phyloP scores from a whole-genome alignment of 2,888 invertebrate species.

The Plebejus anna region DNA sequence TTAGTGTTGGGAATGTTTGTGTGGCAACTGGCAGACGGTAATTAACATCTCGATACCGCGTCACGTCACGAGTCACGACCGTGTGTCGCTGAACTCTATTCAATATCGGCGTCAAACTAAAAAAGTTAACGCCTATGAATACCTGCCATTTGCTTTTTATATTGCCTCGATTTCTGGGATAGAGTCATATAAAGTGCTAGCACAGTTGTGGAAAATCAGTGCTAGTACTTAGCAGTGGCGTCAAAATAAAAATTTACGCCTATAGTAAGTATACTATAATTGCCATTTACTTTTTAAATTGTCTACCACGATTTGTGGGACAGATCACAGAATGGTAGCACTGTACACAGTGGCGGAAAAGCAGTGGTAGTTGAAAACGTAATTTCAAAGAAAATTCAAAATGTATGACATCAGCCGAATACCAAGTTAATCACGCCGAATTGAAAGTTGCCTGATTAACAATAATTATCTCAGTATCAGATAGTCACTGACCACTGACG shows the following conservation, averaged over 20 bases:
- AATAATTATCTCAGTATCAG: slow-evolving; percentile 12
- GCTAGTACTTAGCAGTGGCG: no score
- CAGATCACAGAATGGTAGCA: neutral
- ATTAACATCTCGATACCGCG: slow-evolving; percentile 68
- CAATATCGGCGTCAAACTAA: neutral
- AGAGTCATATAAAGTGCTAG: no score
- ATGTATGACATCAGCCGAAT: neutral
- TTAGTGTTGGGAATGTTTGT: slow-evolving; percentile 42
- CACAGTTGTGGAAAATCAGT: no score
- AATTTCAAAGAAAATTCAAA: neutral
- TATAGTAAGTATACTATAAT: neutral
- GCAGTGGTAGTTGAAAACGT: neutral
- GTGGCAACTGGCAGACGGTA: slow-evolving; percentile 51
- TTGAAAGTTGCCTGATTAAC: slow-evolving; percentile 7
- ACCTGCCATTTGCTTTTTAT: neutral
- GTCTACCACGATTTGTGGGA: neutral
- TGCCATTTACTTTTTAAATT: neutral
- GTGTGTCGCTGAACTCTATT: slow-evolving; percentile 61
- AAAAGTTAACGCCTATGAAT: neutral
- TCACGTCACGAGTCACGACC: slow-evolving; percentile 71
- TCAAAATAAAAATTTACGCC: neutral
- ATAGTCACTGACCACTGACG: neutral
- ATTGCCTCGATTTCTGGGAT: neutral
- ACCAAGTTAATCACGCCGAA: neutral
- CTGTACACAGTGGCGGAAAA: neutral